Evolutionary conservation across 2,113 vertebrate genomes (phyloP), one percentile per base, ranked within the genome.

Genomic region (Leptobrachium leishanense): DNA sequence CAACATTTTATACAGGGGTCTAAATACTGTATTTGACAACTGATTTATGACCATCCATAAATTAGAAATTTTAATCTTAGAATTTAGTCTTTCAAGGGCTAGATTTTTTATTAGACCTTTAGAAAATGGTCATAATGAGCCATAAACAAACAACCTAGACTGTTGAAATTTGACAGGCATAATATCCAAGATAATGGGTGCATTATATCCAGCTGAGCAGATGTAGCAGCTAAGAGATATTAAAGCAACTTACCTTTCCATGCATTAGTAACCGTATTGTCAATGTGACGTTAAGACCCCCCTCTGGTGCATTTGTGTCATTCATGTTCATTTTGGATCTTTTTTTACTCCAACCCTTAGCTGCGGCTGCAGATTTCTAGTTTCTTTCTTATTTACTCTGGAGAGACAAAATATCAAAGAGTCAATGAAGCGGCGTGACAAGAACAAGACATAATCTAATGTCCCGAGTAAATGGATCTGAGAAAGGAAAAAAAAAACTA

Each of bases 241-340:
- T 20, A 46, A 63, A 41, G 11, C 44, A 6, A 54, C 84, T 92
- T 92, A 97, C 95, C 94, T 97, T 97, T 83, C 95, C 95, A 0
- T 97, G 95, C 95, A 97, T 97, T 85, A 96, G 90, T 85, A 96
- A 92, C 74, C 95, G 91, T 77, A 97, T 93, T 59, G 94, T 97
- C 83, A 97, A 90, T 0, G 93, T 96, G 83, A 96, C 93, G 74
- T 95, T 96, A 84, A 96, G 90, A 83, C 91, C 92, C 79, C 93
- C 92, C 83, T 96, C 95, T 81, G 90, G 86, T 81, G 88, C 85
- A 89, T 92, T 94, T 81, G 91, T 84, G 75, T 96, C 95, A 83
- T 88, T 95, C 59, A 84, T 84, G 83, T 88, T 91, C 89, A 91
- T 91, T 86, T 86, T 83, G 85, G 69, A 65, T 83, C 43, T 75